Evolutionary conservation across 2,888 invertebrate species (phyloP), one percentile per base, ranked within the genome.

Genomic region (Tetragonisca angustula): DNA sequence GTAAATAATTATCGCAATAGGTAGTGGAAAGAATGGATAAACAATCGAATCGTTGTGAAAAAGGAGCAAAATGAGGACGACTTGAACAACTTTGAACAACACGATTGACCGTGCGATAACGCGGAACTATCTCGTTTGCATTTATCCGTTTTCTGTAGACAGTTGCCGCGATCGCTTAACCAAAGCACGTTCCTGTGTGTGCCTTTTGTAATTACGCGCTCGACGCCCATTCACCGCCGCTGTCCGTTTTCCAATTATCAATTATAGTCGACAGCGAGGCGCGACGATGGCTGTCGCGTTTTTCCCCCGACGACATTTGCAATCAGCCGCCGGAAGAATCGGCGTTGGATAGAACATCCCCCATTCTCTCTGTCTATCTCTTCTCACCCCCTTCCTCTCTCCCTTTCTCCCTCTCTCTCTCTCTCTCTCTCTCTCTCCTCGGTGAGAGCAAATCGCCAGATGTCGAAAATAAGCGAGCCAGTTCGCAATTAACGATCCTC

Each of bases 251-350:
- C 72, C 83, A 78, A 72, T 83, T 84, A 84, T 70, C 84, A 84
- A 75, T 84, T 79, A 76, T 74, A 61, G 52, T 56, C 54, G 70
- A 59, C 36, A 73, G 24, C 19, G 32, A 32, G 4, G 67, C 61
- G 71, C 43, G 64, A 36, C 64, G 21, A 36, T 13, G n/a, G 27
- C 6, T 36, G 70, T 32, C 78, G 54, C 24, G 52, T 69, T 49
- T 68, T 77, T 75, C 54, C 65, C 36, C 85, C 75, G 72, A 54
- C 85, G 88, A 87, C 86, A 81, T 83, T 85, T 71, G 84, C 84
- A 69, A 64, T 64, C 64, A 32, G 6, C 6, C 13, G 1, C 5
- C 36, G 36, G 36, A 64, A 64, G 36, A 36, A 64, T 64, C 62
- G 32, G 19, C 21, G 32, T 76, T 72, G 76, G 65, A 54, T 78